phyloP scores from a whole-genome alignment of 1,140 invertebrate species.

The Apis cerana region DNA sequence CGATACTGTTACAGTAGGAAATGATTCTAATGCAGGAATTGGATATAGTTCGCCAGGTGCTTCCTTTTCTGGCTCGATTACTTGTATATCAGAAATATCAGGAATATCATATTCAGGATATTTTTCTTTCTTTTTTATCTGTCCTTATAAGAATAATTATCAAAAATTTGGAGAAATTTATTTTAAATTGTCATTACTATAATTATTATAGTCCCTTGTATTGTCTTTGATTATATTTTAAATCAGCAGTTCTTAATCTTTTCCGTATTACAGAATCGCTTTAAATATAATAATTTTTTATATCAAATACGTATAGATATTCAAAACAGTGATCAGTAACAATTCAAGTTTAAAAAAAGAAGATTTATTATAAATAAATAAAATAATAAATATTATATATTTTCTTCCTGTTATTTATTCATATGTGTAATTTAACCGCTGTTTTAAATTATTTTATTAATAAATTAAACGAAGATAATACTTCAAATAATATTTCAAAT shows the following conservation, averaged over 20 bases:
- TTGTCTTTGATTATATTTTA: not conserved
- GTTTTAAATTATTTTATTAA: not conserved
- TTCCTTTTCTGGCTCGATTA: not conserved
- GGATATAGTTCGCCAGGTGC: constrained; percentile 31
- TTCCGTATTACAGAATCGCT: no score
- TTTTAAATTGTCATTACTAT: not conserved
- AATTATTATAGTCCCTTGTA: not conserved
- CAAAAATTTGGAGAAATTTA: not conserved
- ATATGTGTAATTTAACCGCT: no score
- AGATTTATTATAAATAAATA: no score
- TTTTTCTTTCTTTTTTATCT: constrained; percentile 10
- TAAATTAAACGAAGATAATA: not conserved
- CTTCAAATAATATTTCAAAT: not conserved
- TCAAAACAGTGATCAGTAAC: no score
- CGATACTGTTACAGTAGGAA: not conserved
- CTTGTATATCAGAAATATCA: not conserved
- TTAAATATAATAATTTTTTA: no score
- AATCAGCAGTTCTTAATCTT: no score
- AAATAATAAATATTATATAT: no score
- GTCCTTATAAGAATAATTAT: not conserved
- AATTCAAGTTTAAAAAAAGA: no score
- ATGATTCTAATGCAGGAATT: constrained; percentile 45
- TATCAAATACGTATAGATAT: no score
- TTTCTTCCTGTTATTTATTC: no score
- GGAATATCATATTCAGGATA: not conserved